Base-by-base conservation (phyloP, 2,888 invertebrate species). In the Acanthoscelides obtectus region DNA sequence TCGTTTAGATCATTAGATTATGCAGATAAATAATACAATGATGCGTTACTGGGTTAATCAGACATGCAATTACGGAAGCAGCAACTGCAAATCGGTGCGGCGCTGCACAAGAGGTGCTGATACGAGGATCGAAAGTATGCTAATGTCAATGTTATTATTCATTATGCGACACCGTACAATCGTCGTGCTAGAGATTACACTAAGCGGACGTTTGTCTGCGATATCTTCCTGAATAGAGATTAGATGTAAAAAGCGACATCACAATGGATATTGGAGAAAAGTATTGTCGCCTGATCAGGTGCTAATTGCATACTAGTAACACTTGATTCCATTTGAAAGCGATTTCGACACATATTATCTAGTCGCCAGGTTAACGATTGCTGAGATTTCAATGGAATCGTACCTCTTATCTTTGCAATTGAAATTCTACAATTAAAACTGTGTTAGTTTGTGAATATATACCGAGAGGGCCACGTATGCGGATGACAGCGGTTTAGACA, bases 61-160 rank as follows among this genome's bases (percentile, higher is more conserved):
- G 45, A 6, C 45, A 45, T 45, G 45, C 45, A 45, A 45, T 45
- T 45, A 12, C 3, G 45, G 45, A 45, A 6, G 8, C 45, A 12
- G 1, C 45, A 45, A 45, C 45, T 45, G 45, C 45, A 45, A 45
- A 12, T 12, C 45, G 45, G 5, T 12, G 45, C 45, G 12, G 1
- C 45, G 45, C 8, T 12, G 45, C 45, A 1, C 45, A 45, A 45
- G 45, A 45, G 22, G 20, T 20, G 70, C 70, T 69, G 63, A 70
- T 66, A 68, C 45, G 27, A 73, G 70, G 64, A 75, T 70, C 67
- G 73, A 75, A 75, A 75, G 74, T 75, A 75, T 75, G 74, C 73
- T 75, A 75, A 75, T 75, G 67, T 69, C 45, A 22, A 70, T 27
- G 68, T 75, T 73, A 73, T 73, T 73, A 75, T 75, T 75, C 74